Percentiles rank a stretch among this genome's conserved stretches.
Conservation (phyloP, 2,113 vertebrate genomes). For the Theristicus caerulescens region DNA sequence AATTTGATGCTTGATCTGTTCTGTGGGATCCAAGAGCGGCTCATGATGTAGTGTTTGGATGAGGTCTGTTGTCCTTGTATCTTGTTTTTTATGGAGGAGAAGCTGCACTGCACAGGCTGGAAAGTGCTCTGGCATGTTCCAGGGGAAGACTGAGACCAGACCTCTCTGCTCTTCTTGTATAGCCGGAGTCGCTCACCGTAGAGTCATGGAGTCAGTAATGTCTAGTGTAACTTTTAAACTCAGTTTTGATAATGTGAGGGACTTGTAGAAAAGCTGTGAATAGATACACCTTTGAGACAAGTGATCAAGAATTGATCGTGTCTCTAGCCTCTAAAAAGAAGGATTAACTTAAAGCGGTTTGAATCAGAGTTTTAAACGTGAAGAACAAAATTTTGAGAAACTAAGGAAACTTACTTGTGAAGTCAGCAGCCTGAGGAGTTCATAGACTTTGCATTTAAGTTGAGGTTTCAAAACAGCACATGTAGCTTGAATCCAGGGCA, state of each 20-base stretch:
- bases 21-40: not conserved
- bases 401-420: not conserved
- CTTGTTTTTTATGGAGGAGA: not conserved
- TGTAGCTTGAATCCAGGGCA: not conserved
- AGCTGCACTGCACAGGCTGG: not conserved
- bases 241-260: not conserved
- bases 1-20: not conserved
- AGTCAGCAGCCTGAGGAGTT: not conserved
- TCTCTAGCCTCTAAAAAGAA: not conserved
- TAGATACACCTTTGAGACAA: not conserved
- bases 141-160: not conserved
- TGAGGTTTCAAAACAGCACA: not conserved
- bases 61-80: not conserved
- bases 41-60: not conserved
- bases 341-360: not conserved
- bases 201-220: not conserved
- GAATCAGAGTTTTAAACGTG: fast-evolving
- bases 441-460: not conserved
- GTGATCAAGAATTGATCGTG: not conserved
- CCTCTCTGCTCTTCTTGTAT: not conserved
- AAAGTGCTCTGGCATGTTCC: fast-evolving
- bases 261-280: not conserved
- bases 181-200: not conserved
- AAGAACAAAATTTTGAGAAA: not conserved
- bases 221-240: not conserved